Conservation (phyloP, 2,888 invertebrate species). For the Cristatella mucedo region DNA sequence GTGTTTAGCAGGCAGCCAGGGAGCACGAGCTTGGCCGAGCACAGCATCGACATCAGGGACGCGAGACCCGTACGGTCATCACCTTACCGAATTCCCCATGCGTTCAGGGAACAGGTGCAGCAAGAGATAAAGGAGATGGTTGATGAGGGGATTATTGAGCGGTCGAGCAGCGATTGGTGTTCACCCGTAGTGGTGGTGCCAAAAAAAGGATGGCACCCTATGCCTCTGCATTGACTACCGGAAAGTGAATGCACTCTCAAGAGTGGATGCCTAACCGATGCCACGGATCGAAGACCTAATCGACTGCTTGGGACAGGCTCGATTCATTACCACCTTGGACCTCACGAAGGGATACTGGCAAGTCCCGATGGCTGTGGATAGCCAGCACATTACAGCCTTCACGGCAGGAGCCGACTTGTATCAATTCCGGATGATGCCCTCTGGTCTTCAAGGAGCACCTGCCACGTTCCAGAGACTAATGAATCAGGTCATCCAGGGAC, state of each 20-base stretch:
- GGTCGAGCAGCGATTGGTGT: background rate
- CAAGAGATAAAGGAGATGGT: too few species aligned
- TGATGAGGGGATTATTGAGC: background rate
- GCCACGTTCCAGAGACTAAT: too few species aligned
- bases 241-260: conserved; percentile 12
- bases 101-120: too few species aligned
- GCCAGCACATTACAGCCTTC: conserved; percentile 14
- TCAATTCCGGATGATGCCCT: conserved; percentile 13
- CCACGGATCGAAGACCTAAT: conserved; percentile 12
- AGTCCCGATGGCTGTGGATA: conserved; percentile 10
- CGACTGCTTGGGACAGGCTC: conserved; percentile 12
- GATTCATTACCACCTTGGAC: conserved; percentile 15
- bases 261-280: conserved; percentile 12
- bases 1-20: too few species aligned
- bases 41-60: too few species aligned
- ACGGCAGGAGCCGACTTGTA: conserved; percentile 12
- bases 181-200: background rate
- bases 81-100: too few species aligned
- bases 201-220: conserved; percentile 11
- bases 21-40: too few species aligned
- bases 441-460: too few species aligned
- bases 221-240: conserved; percentile 15
- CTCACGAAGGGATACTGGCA: conserved; percentile 17
- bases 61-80: too few species aligned
- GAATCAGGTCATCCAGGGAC: too few species aligned